phyloP scores from a whole-genome alignment of 2,888 invertebrate species.

The Drosophila prolongata region DNA sequence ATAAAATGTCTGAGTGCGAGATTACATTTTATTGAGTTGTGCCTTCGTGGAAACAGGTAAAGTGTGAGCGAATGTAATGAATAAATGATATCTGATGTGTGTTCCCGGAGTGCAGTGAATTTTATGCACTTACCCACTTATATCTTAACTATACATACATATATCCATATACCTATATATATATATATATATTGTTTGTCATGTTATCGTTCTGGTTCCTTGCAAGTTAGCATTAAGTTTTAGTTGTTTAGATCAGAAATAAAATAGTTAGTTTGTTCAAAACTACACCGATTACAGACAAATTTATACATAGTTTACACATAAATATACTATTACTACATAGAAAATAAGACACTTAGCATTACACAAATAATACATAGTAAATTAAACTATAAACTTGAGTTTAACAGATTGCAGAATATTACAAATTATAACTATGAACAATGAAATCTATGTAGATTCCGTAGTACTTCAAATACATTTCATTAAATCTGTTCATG shows the following conservation, averaged over 20 bases:
- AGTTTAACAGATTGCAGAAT: constrained; percentile 9
- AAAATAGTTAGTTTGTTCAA: constrained; percentile 34
- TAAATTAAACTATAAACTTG: not conserved
- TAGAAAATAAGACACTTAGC: constrained; percentile 38
- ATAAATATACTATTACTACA: constrained; percentile 30
- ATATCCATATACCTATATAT: constrained; percentile 26
- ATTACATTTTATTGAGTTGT: constrained; percentile 21
- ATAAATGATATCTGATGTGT: constrained; percentile 34
- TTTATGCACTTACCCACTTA: constrained; percentile 51
- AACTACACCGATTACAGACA: not conserved
- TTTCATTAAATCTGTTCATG: too few relatives aligned
- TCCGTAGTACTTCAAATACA: too few relatives aligned
- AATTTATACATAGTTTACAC: constrained; percentile 59
- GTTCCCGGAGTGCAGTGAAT: constrained; percentile 26
- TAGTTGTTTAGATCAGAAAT: constrained; percentile 36
- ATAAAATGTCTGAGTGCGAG: constrained; percentile 39
- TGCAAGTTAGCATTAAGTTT: constrained; percentile 58
- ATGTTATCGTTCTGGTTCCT: constrained; percentile 57
- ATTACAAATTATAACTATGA: too few relatives aligned
- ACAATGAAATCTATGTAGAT: too few relatives aligned
- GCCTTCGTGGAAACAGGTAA: constrained; percentile 52
- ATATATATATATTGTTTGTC: constrained; percentile 47
- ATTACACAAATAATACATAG: constrained; percentile 27
- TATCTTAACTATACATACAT: constrained; percentile 16
- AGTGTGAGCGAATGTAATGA: constrained; percentile 24